A percentile compares a stretch with the other conserved stretches of the same genome.
phyloP scores from a whole-genome alignment of 2,888 invertebrate genomes.

The Agonum fuliginosum region DNA sequence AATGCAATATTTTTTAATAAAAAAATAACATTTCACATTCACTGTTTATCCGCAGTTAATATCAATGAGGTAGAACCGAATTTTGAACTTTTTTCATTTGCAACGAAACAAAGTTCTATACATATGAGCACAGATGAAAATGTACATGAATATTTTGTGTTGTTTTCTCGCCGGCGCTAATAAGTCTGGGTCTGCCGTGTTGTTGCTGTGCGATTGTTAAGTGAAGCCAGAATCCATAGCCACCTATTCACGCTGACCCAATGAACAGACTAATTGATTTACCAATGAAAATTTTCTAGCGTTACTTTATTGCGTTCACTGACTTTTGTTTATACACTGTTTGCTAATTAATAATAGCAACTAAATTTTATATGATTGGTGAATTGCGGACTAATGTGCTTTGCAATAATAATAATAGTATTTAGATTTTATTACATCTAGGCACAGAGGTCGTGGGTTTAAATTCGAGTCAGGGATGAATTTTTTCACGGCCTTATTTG shows the following conservation, averaged over 20 bases:
- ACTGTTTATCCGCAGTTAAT: background rate
- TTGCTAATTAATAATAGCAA: background rate
- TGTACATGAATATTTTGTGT: background rate
- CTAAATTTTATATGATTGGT: background rate
- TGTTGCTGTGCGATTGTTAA: background rate
- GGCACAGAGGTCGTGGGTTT: too few species aligned
- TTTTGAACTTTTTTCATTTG: constrained; percentile 4
- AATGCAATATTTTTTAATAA: background rate
- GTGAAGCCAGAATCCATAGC: background rate
- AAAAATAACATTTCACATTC: background rate
- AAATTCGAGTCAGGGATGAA: too few species aligned
- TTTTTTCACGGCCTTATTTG: too few species aligned
- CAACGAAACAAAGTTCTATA: background rate
- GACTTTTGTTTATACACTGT: background rate
- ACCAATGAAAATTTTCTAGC: background rate
- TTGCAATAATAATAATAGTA: background rate
- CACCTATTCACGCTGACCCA: background rate
- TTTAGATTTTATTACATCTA: too few species aligned
- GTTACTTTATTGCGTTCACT: background rate
- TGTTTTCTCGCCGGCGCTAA: background rate
- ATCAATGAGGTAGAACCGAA: background rate
- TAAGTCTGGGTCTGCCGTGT: too few species aligned
- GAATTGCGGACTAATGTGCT: too few species aligned
- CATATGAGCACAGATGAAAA: background rate
- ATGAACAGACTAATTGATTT: constrained; percentile 9